Evolutionary conservation across 2,797 vertebrate species (phyloP).

Genomic region (Scolopax bukidnonensis): DNA sequence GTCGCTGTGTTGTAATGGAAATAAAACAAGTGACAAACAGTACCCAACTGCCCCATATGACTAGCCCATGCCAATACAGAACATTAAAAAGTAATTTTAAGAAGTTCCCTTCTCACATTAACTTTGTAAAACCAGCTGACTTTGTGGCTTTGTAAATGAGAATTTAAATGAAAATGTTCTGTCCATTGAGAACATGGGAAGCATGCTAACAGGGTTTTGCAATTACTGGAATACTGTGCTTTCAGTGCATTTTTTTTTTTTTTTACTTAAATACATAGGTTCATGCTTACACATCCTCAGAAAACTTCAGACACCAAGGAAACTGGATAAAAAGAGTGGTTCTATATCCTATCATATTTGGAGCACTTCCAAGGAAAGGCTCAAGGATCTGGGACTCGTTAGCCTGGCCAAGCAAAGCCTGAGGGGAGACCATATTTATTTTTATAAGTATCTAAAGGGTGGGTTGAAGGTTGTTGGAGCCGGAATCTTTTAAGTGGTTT

Average conservation of each 20-base stretch:
- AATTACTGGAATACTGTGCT: not conserved
- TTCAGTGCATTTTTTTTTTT: not conserved
- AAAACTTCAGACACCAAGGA: not conserved
- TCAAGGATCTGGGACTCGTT: no score
- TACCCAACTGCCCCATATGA: slow-evolving; percentile 13
- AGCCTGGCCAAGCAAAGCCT: no score
- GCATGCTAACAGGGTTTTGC: not conserved
- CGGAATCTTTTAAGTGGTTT: no score
- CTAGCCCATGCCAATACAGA: not conserved
- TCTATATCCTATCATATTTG: not conserved
- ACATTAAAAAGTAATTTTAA: slow-evolving; percentile 62
- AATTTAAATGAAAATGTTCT: slow-evolving; percentile 56
- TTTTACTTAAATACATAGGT: not conserved
- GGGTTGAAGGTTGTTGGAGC: no score
- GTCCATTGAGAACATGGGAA: not conserved
- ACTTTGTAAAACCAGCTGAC: slow-evolving; percentile 46
- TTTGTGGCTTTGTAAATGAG: slow-evolving; percentile 31
- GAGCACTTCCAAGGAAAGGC: no score
- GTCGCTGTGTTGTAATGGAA: not conserved
- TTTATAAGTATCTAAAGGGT: no score
- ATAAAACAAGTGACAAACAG: slow-evolving; percentile 31
- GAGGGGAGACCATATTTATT: no score
- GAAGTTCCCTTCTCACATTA: slow-evolving; percentile 44
- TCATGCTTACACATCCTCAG: not conserved
- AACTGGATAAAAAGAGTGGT: not conserved